phyloP scores from a whole-genome alignment of 2,888 invertebrate genomes.

The Drosophila emarginata region DNA sequence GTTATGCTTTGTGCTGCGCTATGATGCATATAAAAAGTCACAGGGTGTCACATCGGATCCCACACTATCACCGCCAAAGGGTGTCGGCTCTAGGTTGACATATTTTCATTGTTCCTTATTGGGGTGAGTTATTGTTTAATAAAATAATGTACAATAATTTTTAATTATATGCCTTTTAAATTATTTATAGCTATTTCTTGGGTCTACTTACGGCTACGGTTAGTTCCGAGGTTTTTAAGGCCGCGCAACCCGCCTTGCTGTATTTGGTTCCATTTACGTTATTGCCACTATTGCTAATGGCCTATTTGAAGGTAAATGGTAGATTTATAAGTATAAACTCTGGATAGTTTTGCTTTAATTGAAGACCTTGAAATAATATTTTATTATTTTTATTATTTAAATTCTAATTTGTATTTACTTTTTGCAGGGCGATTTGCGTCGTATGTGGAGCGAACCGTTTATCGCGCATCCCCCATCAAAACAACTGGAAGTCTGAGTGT shows the following conservation, averaged over 20 bases:
- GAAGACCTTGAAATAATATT: no score
- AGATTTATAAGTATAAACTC: not conserved
- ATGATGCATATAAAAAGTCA: slow-evolving; percentile 98
- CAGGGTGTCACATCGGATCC: slow-evolving; percentile 84
- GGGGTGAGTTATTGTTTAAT: slow-evolving; percentile 84
- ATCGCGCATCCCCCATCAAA: slow-evolving; percentile 91
- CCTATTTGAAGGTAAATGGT: slow-evolving; percentile 93
- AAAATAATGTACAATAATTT: not conserved
- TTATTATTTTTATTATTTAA: no score
- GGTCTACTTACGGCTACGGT: slow-evolving; percentile 98
- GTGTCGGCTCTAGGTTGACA: slow-evolving; percentile 88
- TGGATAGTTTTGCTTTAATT: no score
- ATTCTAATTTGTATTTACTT: not conserved
- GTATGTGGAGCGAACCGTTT: slow-evolving; percentile 99
- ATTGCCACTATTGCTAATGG: slow-evolving; percentile 97
- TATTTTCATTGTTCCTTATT: slow-evolving; percentile 99
- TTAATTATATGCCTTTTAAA: not conserved
- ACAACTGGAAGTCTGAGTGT: slow-evolving; percentile 90
- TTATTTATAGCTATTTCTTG: slow-evolving; percentile 89
- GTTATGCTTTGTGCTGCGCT: slow-evolving; percentile 97
- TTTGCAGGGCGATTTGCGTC: slow-evolving; percentile 93
- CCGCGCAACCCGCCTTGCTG: slow-evolving; percentile 97
- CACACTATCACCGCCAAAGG: slow-evolving; percentile 84
- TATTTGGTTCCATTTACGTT: slow-evolving; percentile 99
- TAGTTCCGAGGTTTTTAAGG: slow-evolving; percentile 98